Conservation (phyloP, 2,797 vertebrate genomes). For the Tachyglossus aculeatus region DNA sequence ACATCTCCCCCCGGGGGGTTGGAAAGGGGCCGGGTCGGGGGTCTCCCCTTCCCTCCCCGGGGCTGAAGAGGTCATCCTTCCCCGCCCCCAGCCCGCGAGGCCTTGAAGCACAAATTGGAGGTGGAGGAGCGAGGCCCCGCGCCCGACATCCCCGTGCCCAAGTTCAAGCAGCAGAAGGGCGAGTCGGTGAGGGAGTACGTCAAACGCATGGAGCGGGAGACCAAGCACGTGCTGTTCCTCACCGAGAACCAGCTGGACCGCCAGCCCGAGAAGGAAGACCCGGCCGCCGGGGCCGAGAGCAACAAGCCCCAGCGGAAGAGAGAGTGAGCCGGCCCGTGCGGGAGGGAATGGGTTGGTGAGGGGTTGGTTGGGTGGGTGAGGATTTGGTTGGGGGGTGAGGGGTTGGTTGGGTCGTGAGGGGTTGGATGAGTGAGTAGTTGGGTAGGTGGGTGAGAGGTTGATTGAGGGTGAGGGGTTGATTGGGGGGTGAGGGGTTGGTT, state of each 20-base stretch:
- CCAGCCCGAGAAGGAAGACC: slow-evolving; percentile 78
- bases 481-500: neutral
- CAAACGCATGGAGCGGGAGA: slow-evolving; percentile 84
- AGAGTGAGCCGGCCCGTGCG: slow-evolving; percentile 86
- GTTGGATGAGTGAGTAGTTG: neutral
- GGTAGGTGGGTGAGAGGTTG: rapidly evolving
- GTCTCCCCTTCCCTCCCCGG: slow-evolving; percentile 7
- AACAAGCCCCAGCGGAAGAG: slow-evolving; percentile 81
- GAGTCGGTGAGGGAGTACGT: slow-evolving; percentile 80
- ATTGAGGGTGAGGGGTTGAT: slow-evolving; percentile 85
- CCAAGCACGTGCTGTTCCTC: slow-evolving; percentile 83
- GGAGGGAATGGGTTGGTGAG: neutral
- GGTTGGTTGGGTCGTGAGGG: rapidly evolving
- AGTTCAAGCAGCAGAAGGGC: slow-evolving; percentile 74
- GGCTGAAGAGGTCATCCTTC: slow-evolving; percentile 15
- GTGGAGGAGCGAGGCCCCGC: neutral
- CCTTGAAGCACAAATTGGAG: slow-evolving; percentile 36
- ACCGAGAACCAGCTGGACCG: slow-evolving; percentile 82
- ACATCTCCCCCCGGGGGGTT: neutral
- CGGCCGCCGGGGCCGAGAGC: neutral
- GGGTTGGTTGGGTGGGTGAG: rapidly evolving
- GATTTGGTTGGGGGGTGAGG: neutral
- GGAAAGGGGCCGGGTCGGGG: neutral
- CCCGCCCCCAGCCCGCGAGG: slow-evolving; percentile 33
- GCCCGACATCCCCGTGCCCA: slow-evolving; percentile 77